phyloP scores from a whole-genome alignment of 1,140 invertebrate species.

The Carposina sasakii region DNA sequence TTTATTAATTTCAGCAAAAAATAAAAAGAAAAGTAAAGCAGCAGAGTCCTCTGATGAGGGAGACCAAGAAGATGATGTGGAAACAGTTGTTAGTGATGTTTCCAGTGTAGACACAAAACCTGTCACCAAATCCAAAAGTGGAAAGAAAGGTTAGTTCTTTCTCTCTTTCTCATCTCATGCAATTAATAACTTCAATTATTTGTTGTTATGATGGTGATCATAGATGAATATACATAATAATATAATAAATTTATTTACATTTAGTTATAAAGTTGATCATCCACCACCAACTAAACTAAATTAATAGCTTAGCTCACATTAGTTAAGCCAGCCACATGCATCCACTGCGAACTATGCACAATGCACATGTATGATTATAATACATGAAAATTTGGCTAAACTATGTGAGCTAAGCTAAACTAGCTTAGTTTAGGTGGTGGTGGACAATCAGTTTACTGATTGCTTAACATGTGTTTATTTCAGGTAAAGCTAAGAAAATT shows the following conservation, averaged over 20 bases:
- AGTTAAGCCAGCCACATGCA: too few species aligned
- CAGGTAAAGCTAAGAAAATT: constrained; percentile 60
- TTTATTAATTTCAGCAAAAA: constrained; percentile 57
- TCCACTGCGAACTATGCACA: too few species aligned
- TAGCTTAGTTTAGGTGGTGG: too few species aligned
- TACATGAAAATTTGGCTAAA: too few species aligned
- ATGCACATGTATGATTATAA: too few species aligned
- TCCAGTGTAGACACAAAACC: constrained; percentile 50
- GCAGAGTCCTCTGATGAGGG: constrained; percentile 49
- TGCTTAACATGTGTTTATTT: constrained; percentile 21
- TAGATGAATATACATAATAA: not conserved
- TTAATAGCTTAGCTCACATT: too few species aligned
- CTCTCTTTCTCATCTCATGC: not conserved
- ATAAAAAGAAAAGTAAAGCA: constrained; percentile 64
- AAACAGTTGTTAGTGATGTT: constrained; percentile 58
- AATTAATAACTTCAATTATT: not conserved
- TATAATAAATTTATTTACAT: too few species aligned
- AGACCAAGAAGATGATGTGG: constrained; percentile 56
- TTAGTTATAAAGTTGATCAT: too few species aligned
- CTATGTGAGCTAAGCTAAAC: too few species aligned
- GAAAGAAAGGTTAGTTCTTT: constrained; percentile 41
- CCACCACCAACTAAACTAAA: too few species aligned
- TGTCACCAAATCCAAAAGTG: constrained; percentile 40
- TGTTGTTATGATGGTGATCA: not conserved
- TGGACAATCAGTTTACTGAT: too few species aligned